A percentile compares a stretch with the other conserved stretches of the same genome.
phyloP scores from a whole-genome alignment of 2,888 invertebrate genomes.

The Marasmarcha lunaedactyla region DNA sequence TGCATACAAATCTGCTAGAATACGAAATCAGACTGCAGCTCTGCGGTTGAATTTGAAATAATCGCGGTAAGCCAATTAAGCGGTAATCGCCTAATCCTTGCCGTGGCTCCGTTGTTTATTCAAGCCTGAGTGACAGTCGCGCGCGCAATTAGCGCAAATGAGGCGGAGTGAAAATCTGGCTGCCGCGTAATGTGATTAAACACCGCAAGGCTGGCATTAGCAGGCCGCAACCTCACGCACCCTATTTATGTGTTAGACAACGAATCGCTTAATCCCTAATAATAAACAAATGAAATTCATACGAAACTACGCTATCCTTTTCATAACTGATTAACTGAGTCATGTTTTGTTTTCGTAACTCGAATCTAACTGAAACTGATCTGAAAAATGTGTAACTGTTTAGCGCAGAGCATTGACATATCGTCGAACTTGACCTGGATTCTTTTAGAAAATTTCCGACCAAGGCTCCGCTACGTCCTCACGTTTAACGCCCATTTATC shows the following conservation, averaged over 20 bases:
- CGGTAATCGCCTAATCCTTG: constrained; percentile 70
- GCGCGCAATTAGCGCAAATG: constrained; percentile 69
- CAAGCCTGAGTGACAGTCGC: constrained; percentile 69
- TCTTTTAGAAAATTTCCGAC: constrained; percentile 6
- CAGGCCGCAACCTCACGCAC: constrained; percentile 17
- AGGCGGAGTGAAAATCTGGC: constrained; percentile 69
- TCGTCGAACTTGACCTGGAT: constrained; percentile 28
- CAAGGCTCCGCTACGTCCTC: background rate
- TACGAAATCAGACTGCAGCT: constrained; percentile 58
- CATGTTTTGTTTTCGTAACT: no score
- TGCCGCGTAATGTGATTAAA: constrained; percentile 61
- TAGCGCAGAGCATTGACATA: background rate
- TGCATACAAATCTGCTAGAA: constrained; percentile 51
- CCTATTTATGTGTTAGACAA: constrained; percentile 3
- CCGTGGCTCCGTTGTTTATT: constrained; percentile 65
- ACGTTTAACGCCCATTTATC: constrained; percentile 11
- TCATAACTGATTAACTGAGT: no score
- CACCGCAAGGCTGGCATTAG: constrained; percentile 52
- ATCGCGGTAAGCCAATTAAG: constrained; percentile 66
- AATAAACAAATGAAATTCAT: no score
- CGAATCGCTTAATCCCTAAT: no score
- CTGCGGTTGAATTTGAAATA: constrained; percentile 58
- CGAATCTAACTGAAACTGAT: no score
- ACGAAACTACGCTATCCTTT: no score
- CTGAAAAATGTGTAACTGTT: no score